Base-by-base conservation (phyloP, 2,888 invertebrate species). In the Tachina fera region DNA sequence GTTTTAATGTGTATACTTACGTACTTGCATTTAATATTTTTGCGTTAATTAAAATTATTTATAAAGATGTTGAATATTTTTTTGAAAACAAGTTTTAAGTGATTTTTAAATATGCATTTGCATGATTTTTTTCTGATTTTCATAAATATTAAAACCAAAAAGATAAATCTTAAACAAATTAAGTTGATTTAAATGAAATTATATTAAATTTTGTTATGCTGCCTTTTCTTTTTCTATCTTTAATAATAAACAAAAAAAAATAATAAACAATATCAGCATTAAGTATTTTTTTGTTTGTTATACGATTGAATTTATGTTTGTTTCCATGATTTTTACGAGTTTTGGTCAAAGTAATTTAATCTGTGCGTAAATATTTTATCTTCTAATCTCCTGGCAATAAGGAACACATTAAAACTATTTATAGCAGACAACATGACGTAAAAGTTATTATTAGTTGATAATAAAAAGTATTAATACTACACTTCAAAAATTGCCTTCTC, bases 61-160 rank as follows among this genome's bases (percentile, higher is more conserved):
- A 49, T 65, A 53, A 45, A 75, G n/a, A 60, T 60, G 71, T 14
- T 13, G 13, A 43, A 49, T 43, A 39, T 19, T 22, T 22, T 22
- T 14, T 51, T 43, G 9, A 45, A 71, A 43, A 45, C 45, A 19
- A 71, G 58, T 39, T 45, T 31, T 1, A 41, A 31, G 58, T n/a
- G 58, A 76, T 67, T 67, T 76, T 19, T 58, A 45, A 67, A 75
- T 6, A 31, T 75, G 53, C 51, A 31, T 68, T 41, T 9, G 14
- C 6, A 41, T 41, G 39, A 49, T 1, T 9, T 45, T n/a, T 61
- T 51, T 31, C 16, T 22, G 39, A 14, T 60, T 45, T 31, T n/a
- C 19, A 41, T 41, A 61, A 61, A 61, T 31, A 31, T 31, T 31
- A 61, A n/a, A 61, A 61, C 47, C 19, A 61, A 74, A 9, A 45